phyloP scores from a whole-genome alignment of 2,888 invertebrate species.

The Zonitis immaculata region DNA sequence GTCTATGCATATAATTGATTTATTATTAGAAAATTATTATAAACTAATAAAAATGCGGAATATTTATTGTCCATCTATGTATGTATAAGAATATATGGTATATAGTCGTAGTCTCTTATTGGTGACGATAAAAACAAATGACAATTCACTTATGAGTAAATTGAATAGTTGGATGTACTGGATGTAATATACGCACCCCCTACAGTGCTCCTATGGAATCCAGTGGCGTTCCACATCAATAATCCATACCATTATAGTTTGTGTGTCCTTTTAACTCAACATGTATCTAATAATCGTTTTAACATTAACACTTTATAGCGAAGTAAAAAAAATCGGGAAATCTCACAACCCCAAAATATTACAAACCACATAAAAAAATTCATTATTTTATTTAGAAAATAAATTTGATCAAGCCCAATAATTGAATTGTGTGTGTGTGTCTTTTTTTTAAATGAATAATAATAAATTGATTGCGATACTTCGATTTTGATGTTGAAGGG shows the following conservation, averaged over 20 bases:
- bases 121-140: slow-evolving; percentile 35
- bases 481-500: slow-evolving; percentile 4
- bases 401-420: not conserved
- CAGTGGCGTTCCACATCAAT: slow-evolving; percentile 11
- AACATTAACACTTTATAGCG: too few species aligned
- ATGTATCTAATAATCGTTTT: too few species aligned
- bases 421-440: not conserved
- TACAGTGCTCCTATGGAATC: slow-evolving; percentile 20
- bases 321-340: too few species aligned
- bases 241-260: not conserved
- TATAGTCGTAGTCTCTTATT: not conserved
- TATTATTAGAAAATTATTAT: too few species aligned
- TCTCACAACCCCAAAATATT: too few species aligned
- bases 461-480: not conserved
- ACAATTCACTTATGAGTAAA: slow-evolving; percentile 37
- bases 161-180: slow-evolving; percentile 32
- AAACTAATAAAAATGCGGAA: not conserved
- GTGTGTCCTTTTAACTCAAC: too few species aligned
- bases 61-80: not conserved
- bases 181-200: slow-evolving; percentile 32
- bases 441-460: not conserved
- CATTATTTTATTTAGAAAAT: too few species aligned
- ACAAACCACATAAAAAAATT: too few species aligned
- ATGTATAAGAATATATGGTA: too few species aligned
- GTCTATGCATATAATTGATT: too few species aligned